A percentile compares a stretch with the other conserved stretches of the same genome.
Conservation (phyloP, 2,797 vertebrate species). For the Amniataba percoides region DNA sequence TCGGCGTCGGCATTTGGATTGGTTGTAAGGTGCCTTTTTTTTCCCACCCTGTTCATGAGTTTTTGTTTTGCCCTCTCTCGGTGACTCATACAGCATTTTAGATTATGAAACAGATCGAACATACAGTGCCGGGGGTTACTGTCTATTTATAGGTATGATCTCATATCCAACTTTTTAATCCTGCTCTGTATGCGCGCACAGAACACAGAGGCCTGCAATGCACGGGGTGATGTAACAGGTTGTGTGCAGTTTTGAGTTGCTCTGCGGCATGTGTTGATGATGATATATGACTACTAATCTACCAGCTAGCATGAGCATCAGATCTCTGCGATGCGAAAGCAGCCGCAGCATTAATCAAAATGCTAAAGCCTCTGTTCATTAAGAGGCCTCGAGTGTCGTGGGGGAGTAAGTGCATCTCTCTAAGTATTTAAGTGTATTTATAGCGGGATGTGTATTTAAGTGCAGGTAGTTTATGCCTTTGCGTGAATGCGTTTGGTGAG, state of each 20-base stretch:
- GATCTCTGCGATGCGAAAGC: conserved; percentile 51
- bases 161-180: conserved; percentile 80
- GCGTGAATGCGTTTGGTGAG: background rate
- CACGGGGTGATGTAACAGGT: conserved; percentile 75
- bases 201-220: conserved; percentile 47
- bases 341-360: conserved; percentile 54
- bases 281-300: conserved; percentile 64
- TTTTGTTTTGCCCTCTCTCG: conserved; percentile 45
- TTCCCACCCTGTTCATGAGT: conserved; percentile 11
- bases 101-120: conserved; percentile 79
- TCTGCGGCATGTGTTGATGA: conserved; percentile 56
- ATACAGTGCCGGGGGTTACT: conserved; percentile 58
- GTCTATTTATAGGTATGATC: conserved; percentile 80
- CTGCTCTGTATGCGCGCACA: conserved; percentile 69
- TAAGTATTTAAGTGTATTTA: conserved; percentile 32
- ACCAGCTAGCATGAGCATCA: conserved; percentile 47
- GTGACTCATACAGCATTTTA: conserved; percentile 72
- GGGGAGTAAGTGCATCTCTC: conserved; percentile 43
- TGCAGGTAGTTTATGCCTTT: background rate
- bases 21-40: conserved; percentile 12
- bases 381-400: conserved; percentile 38
- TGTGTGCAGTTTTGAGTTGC: conserved; percentile 46
- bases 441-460: conserved; percentile 4
- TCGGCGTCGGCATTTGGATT: background rate
- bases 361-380: conserved; percentile 48